Evolutionary conservation across 37 sponge, comb jelly and placozoan genomes (phyloP), one percentile per base, ranked within the genome.

Genomic region (Aphrocallistes beatrix): DNA sequence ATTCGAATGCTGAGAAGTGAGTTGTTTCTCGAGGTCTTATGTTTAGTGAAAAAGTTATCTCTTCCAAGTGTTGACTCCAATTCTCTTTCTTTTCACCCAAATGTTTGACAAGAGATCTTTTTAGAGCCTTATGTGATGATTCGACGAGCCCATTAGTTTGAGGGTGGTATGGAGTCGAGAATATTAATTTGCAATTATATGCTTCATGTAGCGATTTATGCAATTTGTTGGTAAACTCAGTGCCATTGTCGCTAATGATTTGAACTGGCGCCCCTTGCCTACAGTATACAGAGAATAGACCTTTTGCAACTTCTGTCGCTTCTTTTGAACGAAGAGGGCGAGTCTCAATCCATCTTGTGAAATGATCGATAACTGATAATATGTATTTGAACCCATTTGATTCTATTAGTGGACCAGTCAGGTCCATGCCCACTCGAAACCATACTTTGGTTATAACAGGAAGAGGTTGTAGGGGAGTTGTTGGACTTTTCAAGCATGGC

Each of bases 401-500:
- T 60, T 60, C 75, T 19, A 60, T 60, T 28, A 60, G 21, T 3
- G 75, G 75, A 6, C 75, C 75, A 60, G 75, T 60, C n/a, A 60
- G 75, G n/a, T 60, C 75, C 75, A 60, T 60, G 34, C 75, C 75
- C 10, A 60, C 75, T 60, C 75, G 10, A 60, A 60, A 60, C 75
- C 75, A 60, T 19, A 60, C 75, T 30, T 60, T 60, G 13, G 75
- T 60, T 60, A 60, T 60, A 19, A 60, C 75, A 6, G 75, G 75
- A 30, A 60, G 75, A 6, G 75, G 75, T 60, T 32, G 75, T 30
- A 60, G 34, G n/a, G 75, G 75, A 19, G n/a, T 60, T 6, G 75
- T 19, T 60, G 75, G 75, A 32, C 28, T 6, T 60, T 60, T 60
- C n/a, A 60, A 19, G 34, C 75, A 32, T 3, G 75, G 75, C n/a